Evolutionary conservation across 1,140 invertebrate genomes (phyloP).

Genomic region (Drosophila sproati): DNA sequence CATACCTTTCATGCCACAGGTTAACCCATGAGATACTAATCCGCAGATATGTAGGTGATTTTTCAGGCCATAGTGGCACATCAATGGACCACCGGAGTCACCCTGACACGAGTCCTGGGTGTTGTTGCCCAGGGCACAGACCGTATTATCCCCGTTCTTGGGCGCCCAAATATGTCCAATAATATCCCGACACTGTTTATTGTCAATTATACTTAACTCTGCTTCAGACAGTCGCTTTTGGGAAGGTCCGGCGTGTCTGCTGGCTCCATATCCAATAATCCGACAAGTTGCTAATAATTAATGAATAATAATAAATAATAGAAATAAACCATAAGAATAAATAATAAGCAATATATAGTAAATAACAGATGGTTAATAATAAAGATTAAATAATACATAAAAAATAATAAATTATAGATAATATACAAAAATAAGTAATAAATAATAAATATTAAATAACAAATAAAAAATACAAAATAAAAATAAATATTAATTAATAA

Average conservation of each 20-base stretch:
- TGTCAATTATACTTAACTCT: slow-evolving; percentile 65
- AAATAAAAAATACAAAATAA: too few relatives aligned
- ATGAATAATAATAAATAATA: too few relatives aligned
- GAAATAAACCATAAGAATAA: too few relatives aligned
- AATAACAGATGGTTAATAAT: too few relatives aligned
- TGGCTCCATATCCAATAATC: slow-evolving; percentile 80
- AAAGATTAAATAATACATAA: too few relatives aligned
- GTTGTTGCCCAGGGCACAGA: slow-evolving; percentile 73
- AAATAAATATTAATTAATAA: too few relatives aligned
- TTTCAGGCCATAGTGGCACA: slow-evolving; percentile 61
- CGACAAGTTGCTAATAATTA: slow-evolving; percentile 57
- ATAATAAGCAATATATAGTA: too few relatives aligned
- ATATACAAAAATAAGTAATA: too few relatives aligned
- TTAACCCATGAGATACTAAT: slow-evolving; percentile 77
- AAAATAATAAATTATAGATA: too few relatives aligned
- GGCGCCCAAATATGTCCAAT: slow-evolving; percentile 80
- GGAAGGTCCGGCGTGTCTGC: slow-evolving; percentile 61
- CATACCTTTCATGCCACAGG: slow-evolving; percentile 72
- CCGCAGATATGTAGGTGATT: slow-evolving; percentile 69
- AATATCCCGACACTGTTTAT: slow-evolving; percentile 65
- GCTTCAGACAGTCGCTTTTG: slow-evolving; percentile 68
- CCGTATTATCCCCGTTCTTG: slow-evolving; percentile 69
- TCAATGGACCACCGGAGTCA: slow-evolving; percentile 79
- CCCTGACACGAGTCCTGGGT: slow-evolving; percentile 78
- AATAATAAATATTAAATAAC: too few relatives aligned